phyloP scores from a whole-genome alignment of 1,140 invertebrate genomes.

The Anoplolepis gracilipes region DNA sequence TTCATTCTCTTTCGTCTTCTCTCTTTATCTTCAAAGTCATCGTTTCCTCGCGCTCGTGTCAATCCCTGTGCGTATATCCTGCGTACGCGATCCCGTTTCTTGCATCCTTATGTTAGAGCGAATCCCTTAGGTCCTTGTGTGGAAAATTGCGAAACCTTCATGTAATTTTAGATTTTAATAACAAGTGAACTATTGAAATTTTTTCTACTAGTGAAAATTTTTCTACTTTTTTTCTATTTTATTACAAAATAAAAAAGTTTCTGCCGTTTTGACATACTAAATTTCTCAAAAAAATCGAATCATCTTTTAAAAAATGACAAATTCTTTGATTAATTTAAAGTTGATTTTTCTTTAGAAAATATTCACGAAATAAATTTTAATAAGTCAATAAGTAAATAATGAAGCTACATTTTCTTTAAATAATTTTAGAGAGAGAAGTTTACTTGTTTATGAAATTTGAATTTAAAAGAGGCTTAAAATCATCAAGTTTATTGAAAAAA shows the following conservation, averaged over 20 bases:
- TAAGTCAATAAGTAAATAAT: no score
- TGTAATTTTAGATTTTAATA: background rate
- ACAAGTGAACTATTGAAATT: background rate
- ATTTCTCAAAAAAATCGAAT: background rate
- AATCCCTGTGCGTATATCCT: conserved; percentile 2
- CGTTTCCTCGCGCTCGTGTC: background rate
- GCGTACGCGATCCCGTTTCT: background rate
- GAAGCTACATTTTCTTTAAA: background rate
- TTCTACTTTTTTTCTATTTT: background rate
- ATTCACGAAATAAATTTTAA: background rate
- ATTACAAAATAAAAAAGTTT: background rate
- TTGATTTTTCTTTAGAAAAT: background rate
- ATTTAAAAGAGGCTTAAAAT: background rate
- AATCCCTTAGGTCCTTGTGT: background rate
- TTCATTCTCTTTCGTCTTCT: background rate
- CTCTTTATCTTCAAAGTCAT: conserved; percentile 2
- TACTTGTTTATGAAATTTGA: background rate
- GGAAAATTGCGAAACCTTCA: background rate
- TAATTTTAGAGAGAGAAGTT: background rate
- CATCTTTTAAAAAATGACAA: background rate
- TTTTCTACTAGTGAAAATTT: background rate
- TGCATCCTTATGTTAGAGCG: background rate
- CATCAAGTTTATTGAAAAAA: background rate
- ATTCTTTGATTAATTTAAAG: background rate
- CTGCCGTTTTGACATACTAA: background rate